Evolutionary conservation across 2,797 vertebrate genomes (phyloP), one percentile per base, ranked within the genome.

Genomic region (Picus viridis): DNA sequence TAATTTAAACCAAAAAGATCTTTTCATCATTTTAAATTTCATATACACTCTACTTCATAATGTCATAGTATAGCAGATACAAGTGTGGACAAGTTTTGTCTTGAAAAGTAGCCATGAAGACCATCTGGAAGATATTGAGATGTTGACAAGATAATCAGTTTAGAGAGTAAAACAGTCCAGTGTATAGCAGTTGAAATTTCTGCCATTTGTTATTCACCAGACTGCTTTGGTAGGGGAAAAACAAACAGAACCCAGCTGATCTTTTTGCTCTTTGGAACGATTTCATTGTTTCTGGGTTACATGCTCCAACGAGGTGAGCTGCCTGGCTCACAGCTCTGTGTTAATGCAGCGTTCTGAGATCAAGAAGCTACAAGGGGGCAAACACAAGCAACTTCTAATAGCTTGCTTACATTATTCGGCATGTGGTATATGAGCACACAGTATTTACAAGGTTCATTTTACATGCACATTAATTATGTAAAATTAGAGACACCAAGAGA

Each of bases 391-490:
- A 49, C 14, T 63, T 47, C 30, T 23, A 87, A 62, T 84, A 68
- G 36, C 36, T 86, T 90, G 53, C 85, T 93, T 93, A 92, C 86
- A 68, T 96, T 95, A 93, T 95, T 94, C 77, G 91, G 74, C 63
- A 83, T 90, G 67, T 82, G 88, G 70, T 71, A 81, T 78, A 88
- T 69, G 53, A 95, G 89, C 87, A 82, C 87, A 94, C 93, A 96
- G 90, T 77, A 95, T 91, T 95, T 94, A 90, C 64, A 92, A 81
- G 88, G 30, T 81, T 97, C 71, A 92, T 96, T 97, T 96, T 93
- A 88, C 70, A 89, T 89, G 53, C 83, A 96, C 86, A 96, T 97
- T 97, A 97, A 96, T 97, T 96, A 96, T 64, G 39, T 88, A 95
- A 97, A 97, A 97, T 96, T 95, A 97, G 90, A 95, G 62, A 75